A percentile compares a stretch with the other conserved stretches of the same genome.
phyloP scores from a whole-genome alignment of 2,888 invertebrate genomes.

The Cephonodes hylas region DNA sequence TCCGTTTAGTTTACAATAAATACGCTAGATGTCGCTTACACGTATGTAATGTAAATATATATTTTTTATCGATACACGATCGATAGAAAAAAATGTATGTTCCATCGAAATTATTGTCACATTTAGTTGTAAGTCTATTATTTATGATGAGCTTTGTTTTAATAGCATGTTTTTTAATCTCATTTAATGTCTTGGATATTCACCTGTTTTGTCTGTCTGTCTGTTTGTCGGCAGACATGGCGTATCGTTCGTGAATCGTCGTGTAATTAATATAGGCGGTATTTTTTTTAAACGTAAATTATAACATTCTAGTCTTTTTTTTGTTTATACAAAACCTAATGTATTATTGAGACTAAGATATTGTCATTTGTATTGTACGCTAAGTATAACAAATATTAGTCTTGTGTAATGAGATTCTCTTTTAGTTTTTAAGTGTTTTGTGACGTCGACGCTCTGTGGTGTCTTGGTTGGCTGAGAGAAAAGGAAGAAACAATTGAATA shows the following conservation, averaged over 20 bases:
- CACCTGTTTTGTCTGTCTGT: not conserved
- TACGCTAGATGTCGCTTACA: slow-evolving; percentile 7
- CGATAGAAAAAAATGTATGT: slow-evolving; percentile 17
- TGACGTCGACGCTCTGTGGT: slow-evolving; percentile 10
- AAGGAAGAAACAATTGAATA: not conserved
- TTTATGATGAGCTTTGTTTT: slow-evolving; percentile 26
- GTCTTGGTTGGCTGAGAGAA: not conserved
- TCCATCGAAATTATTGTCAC: slow-evolving; percentile 42
- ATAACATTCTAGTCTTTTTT: slow-evolving; percentile 77
- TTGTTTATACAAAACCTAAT: slow-evolving; percentile 60
- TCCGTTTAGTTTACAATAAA: not conserved
- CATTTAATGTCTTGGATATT: not conserved
- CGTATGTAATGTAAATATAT: slow-evolving; percentile 4
- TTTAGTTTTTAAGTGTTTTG: slow-evolving; percentile 28
- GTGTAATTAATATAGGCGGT: not conserved
- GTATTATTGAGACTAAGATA: slow-evolving; percentile 52
- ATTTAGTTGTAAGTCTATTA: slow-evolving; percentile 36
- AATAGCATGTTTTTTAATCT: slow-evolving; percentile 25
- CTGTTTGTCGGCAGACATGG: not conserved
- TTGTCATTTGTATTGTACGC: slow-evolving; percentile 26
- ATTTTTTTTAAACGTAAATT: slow-evolving; percentile 48
- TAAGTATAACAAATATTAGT: slow-evolving; percentile 25
- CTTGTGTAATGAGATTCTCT: slow-evolving; percentile 38
- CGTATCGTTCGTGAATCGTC: not conserved
- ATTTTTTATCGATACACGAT: slow-evolving; percentile 5